phyloP scores from a whole-genome alignment of 2,888 invertebrate species.

The Poecilus cupreus region DNA sequence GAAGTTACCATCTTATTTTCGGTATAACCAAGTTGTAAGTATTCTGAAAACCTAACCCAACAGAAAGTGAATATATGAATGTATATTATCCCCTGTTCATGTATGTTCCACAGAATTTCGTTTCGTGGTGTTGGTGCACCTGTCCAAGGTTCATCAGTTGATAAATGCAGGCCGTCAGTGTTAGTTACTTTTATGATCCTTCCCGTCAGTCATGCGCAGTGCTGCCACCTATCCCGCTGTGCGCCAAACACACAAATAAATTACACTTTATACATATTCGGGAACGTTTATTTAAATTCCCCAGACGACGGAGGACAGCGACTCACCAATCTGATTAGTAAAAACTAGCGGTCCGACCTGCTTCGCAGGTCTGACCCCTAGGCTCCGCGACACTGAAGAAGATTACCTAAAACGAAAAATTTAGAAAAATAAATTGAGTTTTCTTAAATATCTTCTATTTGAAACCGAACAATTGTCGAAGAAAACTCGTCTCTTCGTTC shows the following conservation, averaged over 20 bases:
- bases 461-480: no score
- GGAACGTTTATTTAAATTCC: slow-evolving; percentile 24
- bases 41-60: no score
- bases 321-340: slow-evolving; percentile 40
- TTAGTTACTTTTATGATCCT: slow-evolving; percentile 56
- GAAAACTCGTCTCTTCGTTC: no score
- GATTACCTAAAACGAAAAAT: no score
- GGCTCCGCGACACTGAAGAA: no score
- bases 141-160: slow-evolving; percentile 21
- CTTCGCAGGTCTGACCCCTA: no score
- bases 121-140: slow-evolving; percentile 6
- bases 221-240: slow-evolving; percentile 62
- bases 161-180: slow-evolving; percentile 45
- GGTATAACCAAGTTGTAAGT: no score
- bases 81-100: background rate
- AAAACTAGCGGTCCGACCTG: no score
- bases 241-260: slow-evolving; percentile 45
- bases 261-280: slow-evolving; percentile 31
- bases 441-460: no score
- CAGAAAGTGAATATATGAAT: slow-evolving; percentile 3
- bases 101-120: background rate
- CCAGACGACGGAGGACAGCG: background rate
- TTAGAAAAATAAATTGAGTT: no score
- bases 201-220: slow-evolving; percentile 62
- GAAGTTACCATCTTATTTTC: no score